These are phyloP conservation scores for Halocynthia roretzi DNA, from an alignment of 23 tunicate species.

Conservation along the genomic window DNA sequence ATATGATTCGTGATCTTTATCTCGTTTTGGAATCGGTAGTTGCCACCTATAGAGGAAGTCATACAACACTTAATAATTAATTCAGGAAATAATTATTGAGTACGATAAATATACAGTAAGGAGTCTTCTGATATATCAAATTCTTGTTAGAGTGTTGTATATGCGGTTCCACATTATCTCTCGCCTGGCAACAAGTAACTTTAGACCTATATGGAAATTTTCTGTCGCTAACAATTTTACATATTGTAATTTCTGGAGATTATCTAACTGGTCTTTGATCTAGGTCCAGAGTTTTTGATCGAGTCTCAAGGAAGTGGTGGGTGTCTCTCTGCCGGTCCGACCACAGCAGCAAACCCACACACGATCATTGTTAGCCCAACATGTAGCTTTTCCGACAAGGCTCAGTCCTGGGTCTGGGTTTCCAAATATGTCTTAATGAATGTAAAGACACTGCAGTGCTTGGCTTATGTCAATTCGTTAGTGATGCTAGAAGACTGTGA, in stretches of 20 bases:
- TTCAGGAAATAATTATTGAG: too few relatives aligned
- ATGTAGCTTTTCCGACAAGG: constrained; percentile 19
- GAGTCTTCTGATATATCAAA: not conserved
- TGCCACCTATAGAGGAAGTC: too few relatives aligned
- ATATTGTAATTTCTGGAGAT: not conserved
- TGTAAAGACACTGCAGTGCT: constrained; percentile 42
- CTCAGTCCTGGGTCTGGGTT: constrained; percentile 72
- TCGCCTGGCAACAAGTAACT: too few relatives aligned
- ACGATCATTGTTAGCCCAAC: constrained; percentile 2
- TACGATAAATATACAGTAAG: too few relatives aligned
- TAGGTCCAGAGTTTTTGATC: constrained; percentile 80
- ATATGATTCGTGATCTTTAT: too few relatives aligned
- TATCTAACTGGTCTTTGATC: too few relatives aligned
- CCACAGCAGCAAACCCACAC: constrained; percentile 2
- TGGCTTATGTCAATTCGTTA: constrained; percentile 12
- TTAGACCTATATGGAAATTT: not conserved
- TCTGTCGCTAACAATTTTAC: not conserved
- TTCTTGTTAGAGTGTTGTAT: not conserved
- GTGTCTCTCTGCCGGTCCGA: constrained; percentile 29
- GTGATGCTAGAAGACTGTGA: constrained; percentile 58
- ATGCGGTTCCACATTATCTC: not conserved
- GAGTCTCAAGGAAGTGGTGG: constrained; percentile 32
- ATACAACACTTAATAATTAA: too few relatives aligned
- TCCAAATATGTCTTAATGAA: constrained; percentile 43
- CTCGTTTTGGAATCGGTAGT: too few relatives aligned